These are phyloP conservation scores for Oreochromis grahami DNA, from an alignment of 2,797 vertebrate genomes.

Conservation along the genomic window DNA sequence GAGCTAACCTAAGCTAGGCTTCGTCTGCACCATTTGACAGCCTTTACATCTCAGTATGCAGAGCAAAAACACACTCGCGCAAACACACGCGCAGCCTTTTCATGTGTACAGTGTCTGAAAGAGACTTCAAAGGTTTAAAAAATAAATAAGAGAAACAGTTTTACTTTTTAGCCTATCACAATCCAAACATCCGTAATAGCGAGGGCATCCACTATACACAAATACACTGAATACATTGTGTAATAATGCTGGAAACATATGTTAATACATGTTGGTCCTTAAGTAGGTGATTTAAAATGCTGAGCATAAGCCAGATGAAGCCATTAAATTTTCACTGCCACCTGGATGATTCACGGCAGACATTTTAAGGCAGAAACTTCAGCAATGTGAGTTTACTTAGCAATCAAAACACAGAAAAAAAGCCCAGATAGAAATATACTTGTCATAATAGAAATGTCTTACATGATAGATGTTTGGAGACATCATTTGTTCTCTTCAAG, in stretches of 20 bases:
- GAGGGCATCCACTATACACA: slow-evolving; percentile 21
- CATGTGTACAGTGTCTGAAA: slow-evolving; percentile 33
- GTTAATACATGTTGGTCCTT: slow-evolving; percentile 46
- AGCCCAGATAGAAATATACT: slow-evolving; percentile 16
- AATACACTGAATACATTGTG: slow-evolving; percentile 38
- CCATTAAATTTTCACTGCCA: slow-evolving; percentile 56
- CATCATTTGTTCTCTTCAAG: slow-evolving; percentile 35
- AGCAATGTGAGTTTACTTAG: slow-evolving; percentile 1
- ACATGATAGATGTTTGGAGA: slow-evolving; percentile 8
- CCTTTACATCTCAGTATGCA: slow-evolving; percentile 68
- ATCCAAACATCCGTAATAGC: slow-evolving; percentile 38
- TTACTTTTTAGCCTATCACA: slow-evolving; percentile 33
- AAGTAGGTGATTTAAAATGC: slow-evolving; percentile 60
- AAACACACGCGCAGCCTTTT: slow-evolving; percentile 29
- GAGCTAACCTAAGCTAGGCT: slow-evolving; percentile 72
- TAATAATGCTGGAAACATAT: slow-evolving; percentile 55
- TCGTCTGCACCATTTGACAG: slow-evolving; percentile 69
- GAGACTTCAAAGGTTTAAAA: slow-evolving; percentile 43
- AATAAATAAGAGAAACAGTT: not conserved
- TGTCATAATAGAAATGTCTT: slow-evolving; percentile 13
- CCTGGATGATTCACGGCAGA: slow-evolving; percentile 58
- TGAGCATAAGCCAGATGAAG: slow-evolving; percentile 45
- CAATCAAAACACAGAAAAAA: slow-evolving; percentile 29
- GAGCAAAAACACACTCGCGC: slow-evolving; percentile 40
- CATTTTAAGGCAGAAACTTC: slow-evolving; percentile 40